These are phyloP conservation scores for Netelia melanura DNA, from an alignment of 2,888 invertebrate genomes.

Conservation along the genomic window DNA sequence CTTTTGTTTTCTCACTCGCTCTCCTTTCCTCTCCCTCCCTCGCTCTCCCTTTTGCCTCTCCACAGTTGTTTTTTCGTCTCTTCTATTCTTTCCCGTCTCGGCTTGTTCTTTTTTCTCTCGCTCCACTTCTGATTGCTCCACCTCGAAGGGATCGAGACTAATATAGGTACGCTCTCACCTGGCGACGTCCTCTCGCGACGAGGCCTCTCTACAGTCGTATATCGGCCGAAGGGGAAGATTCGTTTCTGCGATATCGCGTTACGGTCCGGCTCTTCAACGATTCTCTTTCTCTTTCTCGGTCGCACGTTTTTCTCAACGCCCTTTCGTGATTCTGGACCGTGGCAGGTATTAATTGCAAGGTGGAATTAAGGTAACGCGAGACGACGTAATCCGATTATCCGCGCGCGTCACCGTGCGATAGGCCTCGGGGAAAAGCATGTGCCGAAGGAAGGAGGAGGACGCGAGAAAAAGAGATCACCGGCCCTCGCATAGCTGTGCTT, in stretches of 20 bases:
- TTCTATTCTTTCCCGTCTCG: constrained; percentile 35
- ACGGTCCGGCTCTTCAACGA: constrained; percentile 44
- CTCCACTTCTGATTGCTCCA: constrained; percentile 58
- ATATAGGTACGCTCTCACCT: neutral
- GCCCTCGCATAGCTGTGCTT: constrained; percentile 37
- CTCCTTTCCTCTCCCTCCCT: neutral
- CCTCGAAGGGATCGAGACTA: constrained; percentile 37
- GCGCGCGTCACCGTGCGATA: constrained; percentile 70
- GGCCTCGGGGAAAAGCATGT: constrained; percentile 4
- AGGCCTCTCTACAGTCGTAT: constrained; percentile 28
- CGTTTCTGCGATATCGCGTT: constrained; percentile 72
- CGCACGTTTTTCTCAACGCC: constrained; percentile 13
- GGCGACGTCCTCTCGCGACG: neutral
- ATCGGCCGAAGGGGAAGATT: constrained; percentile 70
- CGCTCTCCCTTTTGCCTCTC: constrained; percentile 8
- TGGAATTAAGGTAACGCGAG: constrained; percentile 80
- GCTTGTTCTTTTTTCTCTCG: constrained; percentile 27
- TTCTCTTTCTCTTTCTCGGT: constrained; percentile 11
- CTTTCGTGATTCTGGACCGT: constrained; percentile 64
- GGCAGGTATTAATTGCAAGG: constrained; percentile 79
- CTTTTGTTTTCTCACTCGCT: constrained; percentile 1
- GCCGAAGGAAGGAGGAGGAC: neutral
- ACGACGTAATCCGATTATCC: constrained; percentile 81
- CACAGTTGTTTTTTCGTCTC: constrained; percentile 6
- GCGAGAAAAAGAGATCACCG: constrained; percentile 2